Percentiles rank a stretch among this genome's conserved stretches.
These are phyloP conservation scores for Lytechinus variegatus DNA, from an alignment of 35 echinoderm and acorn worm genomes.

Conservation along the genomic window DNA sequence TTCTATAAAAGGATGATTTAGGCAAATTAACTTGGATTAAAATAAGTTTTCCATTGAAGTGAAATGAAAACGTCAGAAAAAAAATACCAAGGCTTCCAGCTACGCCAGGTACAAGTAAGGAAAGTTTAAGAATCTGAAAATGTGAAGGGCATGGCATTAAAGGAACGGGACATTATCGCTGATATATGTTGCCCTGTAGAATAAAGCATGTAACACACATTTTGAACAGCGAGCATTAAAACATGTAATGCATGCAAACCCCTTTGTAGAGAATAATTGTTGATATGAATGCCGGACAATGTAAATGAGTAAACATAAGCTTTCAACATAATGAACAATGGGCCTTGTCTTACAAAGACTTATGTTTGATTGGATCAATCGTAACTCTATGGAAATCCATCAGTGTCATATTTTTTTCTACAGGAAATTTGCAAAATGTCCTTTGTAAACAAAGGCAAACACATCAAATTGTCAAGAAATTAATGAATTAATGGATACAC, in stretches of 20 bases:
- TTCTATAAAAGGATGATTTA: no score
- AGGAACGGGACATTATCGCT: not conserved
- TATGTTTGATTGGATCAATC: no score
- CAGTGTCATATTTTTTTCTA: no score
- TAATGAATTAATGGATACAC: no score
- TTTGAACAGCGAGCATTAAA: not conserved
- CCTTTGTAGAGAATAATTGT: not conserved
- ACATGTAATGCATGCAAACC: not conserved
- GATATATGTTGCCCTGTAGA: not conserved
- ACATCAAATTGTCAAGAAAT: no score
- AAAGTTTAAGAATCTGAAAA: not conserved
- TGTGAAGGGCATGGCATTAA: not conserved
- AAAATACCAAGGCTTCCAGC: not conserved
- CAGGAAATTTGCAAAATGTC: no score
- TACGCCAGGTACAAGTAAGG: not conserved
- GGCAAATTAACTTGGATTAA: not conserved
- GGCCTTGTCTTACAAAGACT: no score
- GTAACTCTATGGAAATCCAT: no score
- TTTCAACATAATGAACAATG: not conserved
- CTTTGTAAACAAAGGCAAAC: no score
- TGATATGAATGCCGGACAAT: not conserved
- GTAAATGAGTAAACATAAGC: not conserved
- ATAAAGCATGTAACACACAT: not conserved
- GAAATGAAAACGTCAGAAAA: not conserved
- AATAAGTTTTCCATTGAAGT: not conserved